These are phyloP conservation scores for Pterobdella sp. DNA, from an alignment of 2,888 invertebrate species.

Conservation along the genomic window DNA sequence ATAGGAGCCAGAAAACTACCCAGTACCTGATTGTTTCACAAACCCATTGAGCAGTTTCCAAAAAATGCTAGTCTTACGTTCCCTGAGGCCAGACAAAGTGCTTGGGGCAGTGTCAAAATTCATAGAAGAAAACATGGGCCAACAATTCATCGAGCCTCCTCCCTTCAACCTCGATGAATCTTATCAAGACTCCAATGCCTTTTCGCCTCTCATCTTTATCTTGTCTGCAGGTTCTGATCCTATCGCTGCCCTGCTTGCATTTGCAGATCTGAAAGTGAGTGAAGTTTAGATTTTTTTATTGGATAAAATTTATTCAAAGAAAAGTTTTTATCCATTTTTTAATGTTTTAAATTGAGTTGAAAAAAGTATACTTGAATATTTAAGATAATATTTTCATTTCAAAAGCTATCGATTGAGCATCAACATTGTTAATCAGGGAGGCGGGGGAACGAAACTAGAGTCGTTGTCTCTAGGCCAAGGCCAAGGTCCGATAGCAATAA, in stretches of 20 bases:
- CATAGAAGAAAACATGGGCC: slow-evolving; percentile 50
- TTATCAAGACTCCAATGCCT: slow-evolving; percentile 50
- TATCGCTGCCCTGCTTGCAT: slow-evolving; percentile 51
- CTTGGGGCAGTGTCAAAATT: slow-evolving; percentile 43
- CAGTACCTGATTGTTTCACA: slow-evolving; percentile 49
- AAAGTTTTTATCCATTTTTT: neutral
- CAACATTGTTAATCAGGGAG: slow-evolving; percentile 49
- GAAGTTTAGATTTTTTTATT: neutral
- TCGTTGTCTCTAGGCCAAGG: slow-evolving; percentile 53
- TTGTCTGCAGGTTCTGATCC: slow-evolving; percentile 54
- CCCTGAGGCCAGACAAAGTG: slow-evolving; percentile 53
- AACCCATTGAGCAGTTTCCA: slow-evolving; percentile 48
- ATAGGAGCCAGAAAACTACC: slow-evolving; percentile 20
- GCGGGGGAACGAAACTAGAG: slow-evolving; percentile 52
- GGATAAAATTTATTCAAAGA: neutral
- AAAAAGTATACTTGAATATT: too few species aligned
- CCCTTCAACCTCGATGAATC: slow-evolving; percentile 53
- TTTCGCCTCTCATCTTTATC: slow-evolving; percentile 52
- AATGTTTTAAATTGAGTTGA: too few species aligned
- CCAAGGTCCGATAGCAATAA: slow-evolving; percentile 53
- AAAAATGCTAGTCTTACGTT: slow-evolving; percentile 50
- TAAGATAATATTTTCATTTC: too few species aligned
- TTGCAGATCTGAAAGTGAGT: slow-evolving; percentile 52
- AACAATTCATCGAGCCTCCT: slow-evolving; percentile 52
- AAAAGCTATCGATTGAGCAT: too few species aligned